These are phyloP conservation scores for Ornithoptera alexandrae DNA, from an alignment of 2,888 invertebrate species.

Conservation along the genomic window DNA sequence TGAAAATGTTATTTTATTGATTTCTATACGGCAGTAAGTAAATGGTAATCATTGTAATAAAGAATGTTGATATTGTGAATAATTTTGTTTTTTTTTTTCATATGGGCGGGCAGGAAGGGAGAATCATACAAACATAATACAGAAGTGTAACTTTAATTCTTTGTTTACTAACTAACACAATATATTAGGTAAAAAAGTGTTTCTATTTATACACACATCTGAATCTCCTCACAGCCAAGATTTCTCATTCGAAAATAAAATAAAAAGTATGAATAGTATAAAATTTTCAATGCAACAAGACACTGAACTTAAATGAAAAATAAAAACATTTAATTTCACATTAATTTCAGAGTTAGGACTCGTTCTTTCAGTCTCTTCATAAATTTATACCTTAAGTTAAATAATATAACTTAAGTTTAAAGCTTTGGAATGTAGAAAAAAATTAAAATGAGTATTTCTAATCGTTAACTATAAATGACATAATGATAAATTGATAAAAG, in stretches of 20 bases:
- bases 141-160: slow-evolving; percentile 46
- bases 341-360: slow-evolving; percentile 11
- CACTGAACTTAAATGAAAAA: not conserved
- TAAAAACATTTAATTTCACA: slow-evolving; percentile 9
- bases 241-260: slow-evolving; percentile 4
- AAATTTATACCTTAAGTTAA: slow-evolving; percentile 26
- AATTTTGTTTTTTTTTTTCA: slow-evolving; percentile 20
- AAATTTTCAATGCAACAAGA: not conserved
- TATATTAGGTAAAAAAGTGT: slow-evolving; percentile 53
- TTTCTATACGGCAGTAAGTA: slow-evolving; percentile 8
- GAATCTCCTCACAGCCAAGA: slow-evolving; percentile 67
- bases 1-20: slow-evolving; percentile 1
- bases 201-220: slow-evolving; percentile 42
- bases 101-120: slow-evolving; percentile 25
- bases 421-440: slow-evolving; percentile 40
- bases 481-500: slow-evolving; percentile 15
- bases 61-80: slow-evolving; percentile 42
- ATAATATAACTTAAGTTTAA: slow-evolving; percentile 40
- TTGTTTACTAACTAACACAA: slow-evolving; percentile 34
- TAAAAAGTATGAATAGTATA: slow-evolving; percentile 2
- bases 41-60: slow-evolving; percentile 52
- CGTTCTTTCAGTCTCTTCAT: slow-evolving; percentile 33
- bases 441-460: slow-evolving; percentile 21
- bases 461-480: slow-evolving; percentile 17
- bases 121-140: slow-evolving; percentile 36